A percentile compares a stretch with the other conserved stretches of the same genome.
phyloP scores from a whole-genome alignment of 2,113 vertebrate genomes.

The Rhegmatorhina hoffmannsi region DNA sequence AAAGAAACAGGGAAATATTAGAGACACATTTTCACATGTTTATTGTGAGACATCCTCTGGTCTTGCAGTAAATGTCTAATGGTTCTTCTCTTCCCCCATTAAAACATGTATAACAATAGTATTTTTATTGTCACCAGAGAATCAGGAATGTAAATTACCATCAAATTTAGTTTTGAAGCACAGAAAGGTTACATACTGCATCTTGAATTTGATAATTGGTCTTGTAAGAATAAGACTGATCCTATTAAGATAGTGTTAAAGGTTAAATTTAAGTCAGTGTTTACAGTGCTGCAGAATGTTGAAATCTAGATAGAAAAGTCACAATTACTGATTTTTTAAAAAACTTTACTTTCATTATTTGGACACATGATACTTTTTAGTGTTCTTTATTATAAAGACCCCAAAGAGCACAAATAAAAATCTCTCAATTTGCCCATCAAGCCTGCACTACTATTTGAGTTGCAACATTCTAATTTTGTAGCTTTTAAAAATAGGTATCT shows the following conservation, averaged over 20 bases:
- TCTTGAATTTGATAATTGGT: neutral
- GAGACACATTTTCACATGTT: fast-evolving
- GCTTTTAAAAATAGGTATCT: neutral
- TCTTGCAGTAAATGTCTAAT: neutral
- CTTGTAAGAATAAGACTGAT: neutral
- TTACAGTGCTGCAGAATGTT: neutral
- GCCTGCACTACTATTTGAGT: neutral
- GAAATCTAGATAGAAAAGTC: neutral
- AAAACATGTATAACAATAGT: neutral
- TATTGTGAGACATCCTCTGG: neutral
- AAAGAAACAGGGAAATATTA: neutral
- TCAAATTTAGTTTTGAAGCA: neutral
- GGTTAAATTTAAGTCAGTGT: neutral
- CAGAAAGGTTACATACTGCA: neutral
- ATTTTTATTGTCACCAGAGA: neutral
- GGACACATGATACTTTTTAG: neutral
- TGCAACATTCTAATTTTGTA: neutral
- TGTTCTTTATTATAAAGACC: neutral
- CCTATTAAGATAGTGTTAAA: neutral
- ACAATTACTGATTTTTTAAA: neutral
- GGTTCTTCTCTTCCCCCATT: neutral
- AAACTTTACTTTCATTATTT: neutral
- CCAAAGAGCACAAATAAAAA: neutral
- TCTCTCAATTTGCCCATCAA: neutral
- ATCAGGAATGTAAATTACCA: neutral